Base-by-base conservation (phyloP, 1,140 invertebrate genomes). In the Brachionus paranguensis region DNA sequence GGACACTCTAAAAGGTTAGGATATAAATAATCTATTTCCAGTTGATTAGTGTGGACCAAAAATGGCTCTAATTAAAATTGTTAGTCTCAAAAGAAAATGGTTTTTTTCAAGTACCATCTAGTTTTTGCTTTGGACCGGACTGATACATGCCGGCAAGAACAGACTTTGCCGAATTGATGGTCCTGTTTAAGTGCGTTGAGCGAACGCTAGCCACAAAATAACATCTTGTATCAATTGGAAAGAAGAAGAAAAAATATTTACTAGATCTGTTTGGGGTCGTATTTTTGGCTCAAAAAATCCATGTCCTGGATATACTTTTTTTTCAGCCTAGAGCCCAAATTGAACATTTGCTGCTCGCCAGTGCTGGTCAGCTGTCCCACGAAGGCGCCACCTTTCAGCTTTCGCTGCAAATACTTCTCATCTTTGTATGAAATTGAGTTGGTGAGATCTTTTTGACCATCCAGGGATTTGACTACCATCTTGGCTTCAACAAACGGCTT, bases 311-410 rank as follows among this genome's bases (percentile, higher is more conserved):
- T 72, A 7, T 68, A 83, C 24, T 72, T 47, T n/a, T 68, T 14
- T 68, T 60, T 47, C 3, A 83, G n/a, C 17, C 37, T n/a, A 14
- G 3, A 3, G 20, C 81, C 81, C 29, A 83, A 45, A 20, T 83
- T 33, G 37, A 70, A 83, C 60, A 83, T 50, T 72, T 83, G 60
- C 53, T 83, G n/a, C 20, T 83, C 81, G 3, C 81, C 81, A n/a
- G 14, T 20, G 10, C 6, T 43, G 8, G 81, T 83, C 4, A 83
- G 20, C 70, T 83, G 81, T 14, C 81, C 81, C 6, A 47, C 24
- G 50, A n/a, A 14, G 4, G 68, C 60, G 6, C 60, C 60, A n/a
- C 72, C 72, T 5, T 20, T 81, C 24, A 81, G 33, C 14, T 41
- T 41, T 60, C 43, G 60, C 2, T 37, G 37, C 53, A 81, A 20